Base-by-base conservation (phyloP, 2,888 invertebrate species). In the Ceratothoa steindachneri region DNA sequence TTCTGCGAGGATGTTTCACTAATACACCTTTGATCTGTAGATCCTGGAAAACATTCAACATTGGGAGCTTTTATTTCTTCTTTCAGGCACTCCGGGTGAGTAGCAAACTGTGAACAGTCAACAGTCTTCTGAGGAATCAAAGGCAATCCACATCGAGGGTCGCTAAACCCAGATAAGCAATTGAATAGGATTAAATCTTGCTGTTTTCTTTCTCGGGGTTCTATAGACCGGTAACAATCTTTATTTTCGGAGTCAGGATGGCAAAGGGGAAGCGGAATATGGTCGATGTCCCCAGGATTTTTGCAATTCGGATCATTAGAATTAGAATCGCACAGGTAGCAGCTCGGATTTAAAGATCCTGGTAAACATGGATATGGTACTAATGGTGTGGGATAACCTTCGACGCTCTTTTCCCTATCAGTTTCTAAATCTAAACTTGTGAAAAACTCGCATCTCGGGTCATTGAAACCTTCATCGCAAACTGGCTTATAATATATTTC, bases 101-200 rank as follows among this genome's bases (percentile, higher is more conserved):
- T 41, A 41, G 5, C 15, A 41, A 9, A 41, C 15, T 9, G 5
- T 9, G 41, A 41, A 15, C 41, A 41, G 15, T 41, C 41, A 9
- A 41, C 27, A 12, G 74, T 64, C 22, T 67, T 67, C 29, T 65
- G 52, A 0, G 76, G 71, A 15, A 76, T 60, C 15, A 55, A 29
- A 19, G 70, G 53, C 9, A 80, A 0, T 83, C 12, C 82, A 69
- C 84, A 84, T 30, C 82, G 27, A 81, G 83, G 78, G 82, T 83
- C 77, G 7, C 68, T 81, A 2, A 81, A 82, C 15, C 85, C 85
- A 0, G 84, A 84, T 68, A 27, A 71, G 64, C 80, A 80, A 2
- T n/a, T 72, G 53, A n/a, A n/a, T n/a, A n/a, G n/a, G n/a, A n/a
- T n/a, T n/a, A n/a, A n/a, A n/a, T n/a, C n/a, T n/a, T n/a, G n/a